A percentile compares a stretch with the other conserved stretches of the same genome.
phyloP scores from a whole-genome alignment of 1,140 invertebrate species.

The Neomicropteryx cornuta region DNA sequence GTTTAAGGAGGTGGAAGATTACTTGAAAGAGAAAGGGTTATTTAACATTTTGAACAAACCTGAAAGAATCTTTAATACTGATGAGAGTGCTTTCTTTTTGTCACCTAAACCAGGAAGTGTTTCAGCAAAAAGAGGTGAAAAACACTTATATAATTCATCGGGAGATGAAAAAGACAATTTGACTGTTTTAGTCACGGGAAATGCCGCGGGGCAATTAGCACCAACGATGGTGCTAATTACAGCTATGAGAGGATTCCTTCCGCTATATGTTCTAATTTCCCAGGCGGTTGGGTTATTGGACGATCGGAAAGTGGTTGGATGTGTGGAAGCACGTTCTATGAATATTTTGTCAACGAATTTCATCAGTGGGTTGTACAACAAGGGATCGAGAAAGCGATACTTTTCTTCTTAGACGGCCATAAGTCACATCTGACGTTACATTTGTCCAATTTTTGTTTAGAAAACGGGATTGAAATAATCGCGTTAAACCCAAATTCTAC shows the following conservation, averaged over 20 bases:
- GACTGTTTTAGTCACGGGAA: no score
- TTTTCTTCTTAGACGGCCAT: slow-evolving; percentile 24
- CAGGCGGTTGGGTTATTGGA: slow-evolving; percentile 21
- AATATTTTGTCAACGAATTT: slow-evolving; percentile 24
- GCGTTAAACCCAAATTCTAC: slow-evolving; percentile 29
- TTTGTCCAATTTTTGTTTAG: slow-evolving; percentile 12
- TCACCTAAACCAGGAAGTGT: slow-evolving; percentile 18
- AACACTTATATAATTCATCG: slow-evolving; percentile 17
- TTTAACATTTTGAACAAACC: slow-evolving; percentile 19
- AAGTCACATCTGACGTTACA: slow-evolving; percentile 20
- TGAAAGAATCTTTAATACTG: slow-evolving; percentile 21
- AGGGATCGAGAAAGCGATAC: slow-evolving; percentile 18
- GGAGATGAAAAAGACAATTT: slow-evolving; percentile 16
- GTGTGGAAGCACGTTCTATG: slow-evolving; percentile 27
- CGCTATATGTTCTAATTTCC: slow-evolving; percentile 12
- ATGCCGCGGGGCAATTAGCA: slow-evolving; percentile 14
- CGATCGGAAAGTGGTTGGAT: slow-evolving; percentile 31
- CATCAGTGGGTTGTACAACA: slow-evolving; percentile 18
- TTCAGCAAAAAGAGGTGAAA: slow-evolving; percentile 18
- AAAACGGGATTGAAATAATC: slow-evolving; percentile 23
- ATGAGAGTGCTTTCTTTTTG: slow-evolving; percentile 25
- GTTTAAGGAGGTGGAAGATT: slow-evolving; percentile 19
- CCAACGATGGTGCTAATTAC: slow-evolving; percentile 25
- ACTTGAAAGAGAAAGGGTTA: slow-evolving; percentile 16
- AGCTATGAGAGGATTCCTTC: slow-evolving; percentile 22